Base-by-base conservation (phyloP, 2,113 vertebrate species). In the Eleginops maclovinus region DNA sequence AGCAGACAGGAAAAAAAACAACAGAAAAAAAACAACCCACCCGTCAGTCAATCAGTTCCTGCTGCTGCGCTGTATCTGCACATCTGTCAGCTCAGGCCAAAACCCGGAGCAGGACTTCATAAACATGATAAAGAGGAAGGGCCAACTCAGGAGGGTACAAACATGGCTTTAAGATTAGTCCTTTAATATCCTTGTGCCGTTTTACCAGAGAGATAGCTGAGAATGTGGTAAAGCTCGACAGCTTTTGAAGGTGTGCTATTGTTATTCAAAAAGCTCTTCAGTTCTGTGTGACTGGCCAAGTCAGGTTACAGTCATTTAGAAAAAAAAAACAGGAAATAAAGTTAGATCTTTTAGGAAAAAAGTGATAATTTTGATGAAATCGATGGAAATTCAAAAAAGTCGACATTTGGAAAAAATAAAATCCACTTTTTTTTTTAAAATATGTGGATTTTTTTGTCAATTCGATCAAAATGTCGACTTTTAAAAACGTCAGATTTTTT, bases 31-130 rank as follows among this genome's bases (percentile, higher is more conserved):
- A 36, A 1, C 56, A n/a, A n/a, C n/a, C n/a, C n/a, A n/a, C n/a
- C n/a, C 55, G 67, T 58, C 47, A 43, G 65, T 77, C 85, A 82
- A 81, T 69, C 73, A 75, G 67, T 0, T 36, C 8, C 31, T 8
- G 28, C 49, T 49, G 66, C 72, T 44, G 43, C 2, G 44, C 67
- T n/a, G 49, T 36, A 36, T 87, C 89, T 75, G 82, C 9, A 16
- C 12, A 68, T 86, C 63, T 56, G 68, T 72, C 58, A 12, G 58
- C 62, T 78, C 63, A 31, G 72, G 65, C 72, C 44, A n/a, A 10
- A 21, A 28, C n/a, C 9, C 41, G 15, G 7, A 47, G 31, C 40
- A 22, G 62, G 47, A 11, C 60, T 51, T 74, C 61, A 61, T 24
- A 22, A 82, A 36, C 22, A 28, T 53, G 67, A 84, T 78, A 65